These are phyloP conservation scores for Heterohyrax brucei DNA, from an alignment of 2,797 vertebrate species.

Conservation along the genomic window DNA sequence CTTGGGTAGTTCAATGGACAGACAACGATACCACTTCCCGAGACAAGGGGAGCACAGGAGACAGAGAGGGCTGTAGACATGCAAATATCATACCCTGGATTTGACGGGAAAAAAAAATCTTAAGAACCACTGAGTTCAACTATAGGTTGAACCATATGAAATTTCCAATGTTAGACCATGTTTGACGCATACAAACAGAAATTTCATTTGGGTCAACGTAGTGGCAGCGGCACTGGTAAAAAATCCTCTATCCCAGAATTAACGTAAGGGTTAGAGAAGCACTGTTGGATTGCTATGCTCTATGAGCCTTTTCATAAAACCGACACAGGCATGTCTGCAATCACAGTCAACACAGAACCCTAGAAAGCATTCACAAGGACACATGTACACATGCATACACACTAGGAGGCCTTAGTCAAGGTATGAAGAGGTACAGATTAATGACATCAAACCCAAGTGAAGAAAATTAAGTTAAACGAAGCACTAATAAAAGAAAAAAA, in stretches of 20 bases:
- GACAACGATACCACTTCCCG: neutral
- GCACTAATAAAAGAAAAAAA: neutral
- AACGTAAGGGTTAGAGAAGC: neutral
- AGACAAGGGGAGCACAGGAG: neutral
- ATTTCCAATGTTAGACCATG: neutral
- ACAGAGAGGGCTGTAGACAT: neutral
- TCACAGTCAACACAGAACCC: neutral
- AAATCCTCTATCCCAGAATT: neutral
- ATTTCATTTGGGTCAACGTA: conserved; percentile 24
- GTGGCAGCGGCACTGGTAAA: neutral
- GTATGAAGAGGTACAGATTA: neutral
- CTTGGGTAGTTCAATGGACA: neutral
- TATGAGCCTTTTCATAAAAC: neutral
- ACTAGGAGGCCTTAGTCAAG: neutral
- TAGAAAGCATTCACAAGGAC: neutral
- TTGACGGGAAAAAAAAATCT: conserved; percentile 4
- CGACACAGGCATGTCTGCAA: neutral
- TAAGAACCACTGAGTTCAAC: neutral
- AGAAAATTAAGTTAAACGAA: neutral
- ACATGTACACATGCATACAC: neutral
- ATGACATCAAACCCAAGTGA: neutral
- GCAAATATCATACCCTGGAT: neutral
- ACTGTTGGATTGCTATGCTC: neutral
- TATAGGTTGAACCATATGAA: neutral
- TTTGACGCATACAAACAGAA: neutral